Conservation (phyloP, 2,113 vertebrate genomes). For the Gopherus evgoodei region DNA sequence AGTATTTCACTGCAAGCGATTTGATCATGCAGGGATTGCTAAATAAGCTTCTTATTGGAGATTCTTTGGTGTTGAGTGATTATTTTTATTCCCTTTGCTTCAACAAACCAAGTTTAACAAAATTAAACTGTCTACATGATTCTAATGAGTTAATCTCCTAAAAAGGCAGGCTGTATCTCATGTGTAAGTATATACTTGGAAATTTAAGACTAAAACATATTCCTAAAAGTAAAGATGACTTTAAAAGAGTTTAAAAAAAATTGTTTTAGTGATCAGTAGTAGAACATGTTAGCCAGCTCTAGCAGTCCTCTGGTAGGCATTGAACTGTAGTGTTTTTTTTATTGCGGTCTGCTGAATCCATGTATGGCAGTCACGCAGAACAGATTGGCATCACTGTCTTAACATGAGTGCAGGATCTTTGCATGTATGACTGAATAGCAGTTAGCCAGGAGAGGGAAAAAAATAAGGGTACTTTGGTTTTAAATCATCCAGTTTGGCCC, state of each 20-base stretch:
- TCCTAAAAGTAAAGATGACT: neutral
- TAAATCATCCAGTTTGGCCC: fast-evolving
- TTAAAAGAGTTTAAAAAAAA: neutral
- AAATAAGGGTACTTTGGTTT: neutral
- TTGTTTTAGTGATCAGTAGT: fast-evolving
- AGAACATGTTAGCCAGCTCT: fast-evolving
- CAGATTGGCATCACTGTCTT: neutral
- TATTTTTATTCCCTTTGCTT: neutral
- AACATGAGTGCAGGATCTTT: fast-evolving
- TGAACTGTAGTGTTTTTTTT: fast-evolving
- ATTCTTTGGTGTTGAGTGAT: neutral
- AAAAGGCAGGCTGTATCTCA: neutral
- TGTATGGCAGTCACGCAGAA: fast-evolving
- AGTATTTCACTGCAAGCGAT: neutral
- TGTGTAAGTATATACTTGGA: neutral
- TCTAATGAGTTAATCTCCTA: neutral
- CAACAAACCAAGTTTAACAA: neutral
- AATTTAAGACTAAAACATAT: neutral
- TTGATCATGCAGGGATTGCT: neutral
- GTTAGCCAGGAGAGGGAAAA: neutral
- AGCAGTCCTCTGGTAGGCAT: fast-evolving
- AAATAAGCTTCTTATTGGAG: neutral
- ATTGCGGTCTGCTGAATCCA: neutral
- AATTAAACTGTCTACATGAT: neutral
- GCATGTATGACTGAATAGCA: fast-evolving